Conservation (phyloP, 2,888 invertebrate genomes). For the Mellilla xanthometata region DNA sequence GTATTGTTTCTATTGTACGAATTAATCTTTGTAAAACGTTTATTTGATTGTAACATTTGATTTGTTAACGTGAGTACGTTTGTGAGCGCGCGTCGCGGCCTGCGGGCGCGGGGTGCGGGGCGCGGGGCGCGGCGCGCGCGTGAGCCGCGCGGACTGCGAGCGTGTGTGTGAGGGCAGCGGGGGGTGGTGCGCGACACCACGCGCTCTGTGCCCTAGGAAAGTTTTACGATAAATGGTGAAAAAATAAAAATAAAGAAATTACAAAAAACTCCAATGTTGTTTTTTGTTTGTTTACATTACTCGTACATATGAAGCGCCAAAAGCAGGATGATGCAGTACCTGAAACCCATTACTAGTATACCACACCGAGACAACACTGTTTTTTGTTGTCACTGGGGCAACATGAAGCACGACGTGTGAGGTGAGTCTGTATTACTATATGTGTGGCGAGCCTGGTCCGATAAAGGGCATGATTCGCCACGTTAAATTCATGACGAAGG, state of each 20-base stretch:
- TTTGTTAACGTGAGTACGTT: constrained; percentile 20
- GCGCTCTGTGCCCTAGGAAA: constrained; percentile 79
- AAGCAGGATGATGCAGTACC: too few species aligned
- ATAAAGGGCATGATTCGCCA: too few species aligned
- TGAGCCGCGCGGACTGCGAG: constrained; percentile 40
- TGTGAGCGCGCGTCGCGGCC: constrained; percentile 35
- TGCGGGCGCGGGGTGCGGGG: constrained; percentile 10
- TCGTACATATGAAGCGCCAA: too few species aligned
- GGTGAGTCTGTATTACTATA: too few species aligned
- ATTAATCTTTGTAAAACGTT: constrained; percentile 52
- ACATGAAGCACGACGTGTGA: too few species aligned
- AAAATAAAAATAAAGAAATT: constrained; percentile 79
- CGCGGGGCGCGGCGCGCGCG: constrained; percentile 33
- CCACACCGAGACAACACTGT: too few species aligned
- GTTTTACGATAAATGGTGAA: constrained; percentile 83
- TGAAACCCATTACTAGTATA: too few species aligned
- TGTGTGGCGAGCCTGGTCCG: too few species aligned
- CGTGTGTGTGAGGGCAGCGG: constrained; percentile 26
- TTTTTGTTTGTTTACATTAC: neutral
- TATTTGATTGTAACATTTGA: constrained; percentile 47
- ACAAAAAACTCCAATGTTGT: constrained; percentile 52
- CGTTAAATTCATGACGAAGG: too few species aligned
- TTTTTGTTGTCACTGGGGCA: too few species aligned
- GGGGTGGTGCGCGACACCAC: constrained; percentile 69
- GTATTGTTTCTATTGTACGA: constrained; percentile 59